These are phyloP conservation scores for Otocyon megalotis DNA, from an alignment of 2,113 vertebrate genomes.

Conservation along the genomic window DNA sequence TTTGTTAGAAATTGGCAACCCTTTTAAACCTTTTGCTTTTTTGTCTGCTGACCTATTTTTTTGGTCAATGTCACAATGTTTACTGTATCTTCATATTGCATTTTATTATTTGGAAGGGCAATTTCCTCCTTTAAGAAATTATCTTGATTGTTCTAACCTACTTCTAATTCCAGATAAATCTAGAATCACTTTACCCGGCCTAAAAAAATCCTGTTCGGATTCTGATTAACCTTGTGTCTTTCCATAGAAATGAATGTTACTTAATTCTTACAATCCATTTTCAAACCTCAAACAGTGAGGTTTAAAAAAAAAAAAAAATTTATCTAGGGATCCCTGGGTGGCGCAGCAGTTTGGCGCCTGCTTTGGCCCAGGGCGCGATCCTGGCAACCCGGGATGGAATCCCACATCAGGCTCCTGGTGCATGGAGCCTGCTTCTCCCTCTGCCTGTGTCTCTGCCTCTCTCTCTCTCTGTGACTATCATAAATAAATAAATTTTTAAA, in stretches of 20 bases:
- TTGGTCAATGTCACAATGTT: neutral
- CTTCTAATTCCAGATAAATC: constrained; percentile 4
- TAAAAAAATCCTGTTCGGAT: neutral
- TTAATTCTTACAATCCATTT: neutral
- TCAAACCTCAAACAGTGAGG: neutral
- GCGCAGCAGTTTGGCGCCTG: no score
- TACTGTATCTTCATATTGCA: neutral
- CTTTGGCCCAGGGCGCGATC: no score
- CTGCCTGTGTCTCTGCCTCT: no score
- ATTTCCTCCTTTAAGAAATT: constrained; percentile 6
- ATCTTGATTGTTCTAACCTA: constrained; percentile 16
- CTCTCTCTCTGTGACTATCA: no score
- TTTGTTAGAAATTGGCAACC: neutral
- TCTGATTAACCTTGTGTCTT: neutral
- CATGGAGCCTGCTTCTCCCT: no score
- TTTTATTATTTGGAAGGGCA: neutral
- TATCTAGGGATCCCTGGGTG: neutral
- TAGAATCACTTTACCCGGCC: neutral
- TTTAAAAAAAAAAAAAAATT: constrained; percentile 9
- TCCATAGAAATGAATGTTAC: neutral
- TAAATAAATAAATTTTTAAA: no score
- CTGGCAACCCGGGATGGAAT: no score
- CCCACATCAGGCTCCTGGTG: no score
- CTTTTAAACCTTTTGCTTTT: constrained; percentile 12
- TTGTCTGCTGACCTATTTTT: constrained; percentile 41